Percentiles rank a stretch among this genome's conserved stretches.
These are phyloP conservation scores for Oreochromis tanganicae DNA, from an alignment of 2,113 vertebrate genomes.

Conservation along the genomic window DNA sequence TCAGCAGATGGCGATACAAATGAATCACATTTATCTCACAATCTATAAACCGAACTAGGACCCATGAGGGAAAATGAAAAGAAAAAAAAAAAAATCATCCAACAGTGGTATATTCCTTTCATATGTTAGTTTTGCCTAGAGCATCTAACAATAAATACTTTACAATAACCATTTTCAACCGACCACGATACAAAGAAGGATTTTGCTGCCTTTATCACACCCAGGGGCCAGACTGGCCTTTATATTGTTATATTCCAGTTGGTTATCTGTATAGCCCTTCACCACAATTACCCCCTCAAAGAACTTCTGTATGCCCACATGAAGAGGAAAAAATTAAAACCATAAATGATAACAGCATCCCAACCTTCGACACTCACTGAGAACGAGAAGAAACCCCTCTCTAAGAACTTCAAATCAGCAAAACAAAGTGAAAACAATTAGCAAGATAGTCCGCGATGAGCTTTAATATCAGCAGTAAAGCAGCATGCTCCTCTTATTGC, in stretches of 20 bases:
- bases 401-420: slow-evolving; percentile 21
- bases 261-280: not conserved
- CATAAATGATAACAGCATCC: slow-evolving; percentile 1
- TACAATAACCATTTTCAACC: not conserved
- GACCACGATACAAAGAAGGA: not conserved
- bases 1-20: not conserved
- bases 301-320: not conserved
- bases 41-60: not conserved
- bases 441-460: not conserved
- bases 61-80: not conserved
- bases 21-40: not conserved
- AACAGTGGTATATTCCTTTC: not conserved
- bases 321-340: not conserved
- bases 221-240: not conserved
- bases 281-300: not conserved
- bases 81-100: not conserved
- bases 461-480: slow-evolving; percentile 30
- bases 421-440: slow-evolving; percentile 45
- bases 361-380: not conserved
- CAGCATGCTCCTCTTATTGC: slow-evolving; percentile 15
- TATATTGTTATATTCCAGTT: not conserved
- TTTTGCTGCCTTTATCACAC: not conserved
- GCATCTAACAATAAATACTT: not conserved
- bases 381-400: not conserved
- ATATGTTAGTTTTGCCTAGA: not conserved